Base-by-base conservation (phyloP, 1,140 invertebrate genomes). In the Drosophila takahashii region DNA sequence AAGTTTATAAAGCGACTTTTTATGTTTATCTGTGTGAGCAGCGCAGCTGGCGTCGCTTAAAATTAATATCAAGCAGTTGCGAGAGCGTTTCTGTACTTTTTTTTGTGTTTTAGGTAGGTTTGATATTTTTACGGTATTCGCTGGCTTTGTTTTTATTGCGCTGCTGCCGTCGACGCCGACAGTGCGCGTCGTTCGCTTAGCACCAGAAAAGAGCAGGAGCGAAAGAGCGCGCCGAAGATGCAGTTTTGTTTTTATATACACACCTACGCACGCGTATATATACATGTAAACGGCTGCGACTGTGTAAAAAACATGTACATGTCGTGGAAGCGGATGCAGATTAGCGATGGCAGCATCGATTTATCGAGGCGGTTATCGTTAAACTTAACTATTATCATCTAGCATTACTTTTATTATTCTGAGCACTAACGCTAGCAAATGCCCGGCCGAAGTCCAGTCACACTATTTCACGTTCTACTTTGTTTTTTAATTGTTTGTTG, bases 81-180 rank as follows among this genome's bases (percentile, higher is more conserved):
- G 56, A 58, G 32, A 44, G 32, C 56, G 64, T 41, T 67, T 29
- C 64, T 67, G 64, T 67, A 67, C 64, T 67, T 67, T 67, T 67
- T 57, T 44, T 34, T 64, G n/a, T 64, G 34, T 58, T 59, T 45
- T 62, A 60, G 42, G 45, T n/a, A 52, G 65, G 64, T 65, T 67
- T 67, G 64, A 51, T 65, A 66, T 62, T 66, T 61, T 66, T 66
- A 66, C 60, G 57, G 62, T 65, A 65, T 47, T 62, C 62, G 59
- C 61, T 65, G 62, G 58, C 64, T 66, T 66, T 66, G 64, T 66
- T 66, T 66, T 66, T 66, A 66, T 66, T 66, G 58, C 62, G 62
- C 62, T 66, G 62, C 59, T 61, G 59, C 37, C 59, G 59, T 54
- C 59, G 59, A 61, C 59, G 59, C 62, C 56, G 61, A 65, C 61